Evolutionary conservation across 2,888 invertebrate species (phyloP), one percentile per base, ranked within the genome.

Genomic region (Parochlus steinenii): DNA sequence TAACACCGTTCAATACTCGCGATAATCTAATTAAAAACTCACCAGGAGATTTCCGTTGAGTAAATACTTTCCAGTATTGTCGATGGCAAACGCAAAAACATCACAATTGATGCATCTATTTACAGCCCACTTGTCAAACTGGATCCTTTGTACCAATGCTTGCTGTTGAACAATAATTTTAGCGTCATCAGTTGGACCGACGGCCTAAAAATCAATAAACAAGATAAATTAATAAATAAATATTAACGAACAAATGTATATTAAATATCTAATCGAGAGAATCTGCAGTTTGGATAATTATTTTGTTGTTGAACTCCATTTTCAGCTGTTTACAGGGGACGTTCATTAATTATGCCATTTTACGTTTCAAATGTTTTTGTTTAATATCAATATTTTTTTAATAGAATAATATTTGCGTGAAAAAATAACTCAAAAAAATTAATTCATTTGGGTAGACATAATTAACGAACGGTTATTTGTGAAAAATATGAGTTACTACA

Each of bases 91-190:
- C 6, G 30, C 36, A 10, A 12, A 28, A 6, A 22, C 29, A 18
- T 36, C 36, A 24, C 36, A 36, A 24, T 36, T 36, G 14, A 36
- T 14, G 17, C 36, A 36, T 18, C 12, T 17, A 7, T 12, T 29
- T 8, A 35, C 28, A 10, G 15, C 29, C 36, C 36, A 36, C 18
- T 36, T 30, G 4, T 23, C 24, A 10, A 24, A 6, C 18, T 17
- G 17, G 11, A 16, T 8, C n/a, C 24, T 17, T 6, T 11, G 17
- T 3, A 36, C 14, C 12, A 36, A 15, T 10, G 17, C 24, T 12
- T 28, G 17, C 11, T 36, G 36, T 14, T 36, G 36, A 7, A 35
- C 15, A 5, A 23, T 6, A 16, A 35, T 26, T 10, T 22, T 20
- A 11, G 30, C 11, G 10, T 19, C 30, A 14, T 28, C 15, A 12